These are phyloP conservation scores for Hydrophis major DNA, from an alignment of 2,797 vertebrate species.

Conservation along the genomic window DNA sequence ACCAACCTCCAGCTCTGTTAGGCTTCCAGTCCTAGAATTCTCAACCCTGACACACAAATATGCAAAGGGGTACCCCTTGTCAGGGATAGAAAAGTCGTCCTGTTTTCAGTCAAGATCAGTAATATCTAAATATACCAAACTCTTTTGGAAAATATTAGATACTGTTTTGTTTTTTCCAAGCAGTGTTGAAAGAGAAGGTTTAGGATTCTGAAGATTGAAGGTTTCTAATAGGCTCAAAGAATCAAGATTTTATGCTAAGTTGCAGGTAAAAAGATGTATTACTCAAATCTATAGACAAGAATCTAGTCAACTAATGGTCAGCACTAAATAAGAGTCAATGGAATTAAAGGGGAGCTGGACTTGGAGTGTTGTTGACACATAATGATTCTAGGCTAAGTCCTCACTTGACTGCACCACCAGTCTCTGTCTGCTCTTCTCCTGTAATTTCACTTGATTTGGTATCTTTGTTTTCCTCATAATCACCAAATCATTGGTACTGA, in stretches of 20 bases:
- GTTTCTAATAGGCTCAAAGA: background rate
- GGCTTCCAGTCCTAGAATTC: background rate
- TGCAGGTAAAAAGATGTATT: background rate
- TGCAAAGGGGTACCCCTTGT: background rate
- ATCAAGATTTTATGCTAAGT: background rate
- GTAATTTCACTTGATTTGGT: background rate
- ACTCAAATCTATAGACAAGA: background rate
- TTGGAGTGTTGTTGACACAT: background rate
- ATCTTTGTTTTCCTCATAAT: background rate
- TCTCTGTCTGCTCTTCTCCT: background rate
- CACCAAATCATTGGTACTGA: background rate
- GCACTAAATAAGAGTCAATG: background rate
- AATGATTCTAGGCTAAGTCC: background rate
- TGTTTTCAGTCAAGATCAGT: background rate
- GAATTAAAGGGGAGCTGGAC: background rate
- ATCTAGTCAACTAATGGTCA: background rate
- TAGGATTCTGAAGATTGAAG: background rate
- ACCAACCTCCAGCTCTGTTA: background rate
- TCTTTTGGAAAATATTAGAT: background rate
- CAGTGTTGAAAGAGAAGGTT: too few species aligned
- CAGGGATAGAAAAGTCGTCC: background rate
- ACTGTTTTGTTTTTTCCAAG: background rate
- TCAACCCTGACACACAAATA: background rate
- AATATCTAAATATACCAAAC: background rate
- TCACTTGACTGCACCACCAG: background rate